These are phyloP conservation scores for Homarus gammarus DNA, from an alignment of 2,888 invertebrate species.

Conservation along the genomic window DNA sequence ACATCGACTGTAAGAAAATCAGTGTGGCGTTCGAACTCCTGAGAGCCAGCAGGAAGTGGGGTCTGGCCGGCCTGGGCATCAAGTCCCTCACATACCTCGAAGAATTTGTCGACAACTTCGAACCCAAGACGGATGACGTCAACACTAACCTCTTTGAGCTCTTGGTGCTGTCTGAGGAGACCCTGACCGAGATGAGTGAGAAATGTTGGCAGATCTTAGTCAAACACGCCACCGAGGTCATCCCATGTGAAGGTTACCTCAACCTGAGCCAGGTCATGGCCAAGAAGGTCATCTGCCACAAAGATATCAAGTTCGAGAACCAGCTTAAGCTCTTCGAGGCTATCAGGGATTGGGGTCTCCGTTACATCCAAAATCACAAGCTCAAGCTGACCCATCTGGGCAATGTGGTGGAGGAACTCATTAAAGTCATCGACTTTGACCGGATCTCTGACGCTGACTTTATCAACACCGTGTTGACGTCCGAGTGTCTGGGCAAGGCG, in stretches of 20 bases:
- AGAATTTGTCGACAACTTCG: conserved; percentile 69
- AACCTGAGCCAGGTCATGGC: conserved; percentile 64
- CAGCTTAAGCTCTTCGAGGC: conserved; percentile 74
- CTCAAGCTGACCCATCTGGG: conserved; percentile 49
- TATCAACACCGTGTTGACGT: conserved; percentile 73
- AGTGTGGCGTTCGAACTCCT: conserved; percentile 67
- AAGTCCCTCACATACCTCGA: conserved; percentile 69
- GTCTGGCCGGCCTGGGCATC: conserved; percentile 62
- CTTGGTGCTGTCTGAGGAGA: conserved; percentile 64
- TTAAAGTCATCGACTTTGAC: conserved; percentile 70
- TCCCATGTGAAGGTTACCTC: conserved; percentile 70
- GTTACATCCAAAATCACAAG: conserved; percentile 51
- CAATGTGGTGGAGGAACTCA: conserved; percentile 67
- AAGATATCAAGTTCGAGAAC: conserved; percentile 65
- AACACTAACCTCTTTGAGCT: conserved; percentile 74
- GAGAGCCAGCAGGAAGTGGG: conserved; percentile 70
- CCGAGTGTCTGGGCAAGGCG: conserved; percentile 73
- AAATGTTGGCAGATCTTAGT: conserved; percentile 67
- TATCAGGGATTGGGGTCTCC: conserved; percentile 75
- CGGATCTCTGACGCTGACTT: conserved; percentile 73
- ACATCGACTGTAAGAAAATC: conserved; percentile 63
- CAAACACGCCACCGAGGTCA: conserved; percentile 59
- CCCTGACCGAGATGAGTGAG: conserved; percentile 36
- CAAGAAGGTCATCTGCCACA: conserved; percentile 59
- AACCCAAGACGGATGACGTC: conserved; percentile 59